Evolutionary conservation across 2,888 invertebrate genomes (phyloP), one percentile per base, ranked within the genome.

Genomic region (Chironomus tentans): DNA sequence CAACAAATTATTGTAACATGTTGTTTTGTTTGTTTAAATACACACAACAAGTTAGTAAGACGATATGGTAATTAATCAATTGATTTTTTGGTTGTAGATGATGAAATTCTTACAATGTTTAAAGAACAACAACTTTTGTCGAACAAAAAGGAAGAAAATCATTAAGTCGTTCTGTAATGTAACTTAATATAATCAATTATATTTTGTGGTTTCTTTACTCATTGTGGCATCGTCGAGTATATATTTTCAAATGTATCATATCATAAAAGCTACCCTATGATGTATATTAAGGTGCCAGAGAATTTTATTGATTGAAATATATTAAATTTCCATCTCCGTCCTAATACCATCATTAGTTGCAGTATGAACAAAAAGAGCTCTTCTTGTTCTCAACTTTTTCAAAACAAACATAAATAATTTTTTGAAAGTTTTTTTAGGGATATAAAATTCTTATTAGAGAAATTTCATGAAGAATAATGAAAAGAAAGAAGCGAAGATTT

Each of bases 141-240:
- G 38, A 68, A 7, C 2, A 38, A 68, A 15, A 28, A 7, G 10
- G 50, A 22, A 22, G 65, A 13, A 5, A 65, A 65, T n/a, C 56
- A 56, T 70, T 70, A 70, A 70, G 15, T 70, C 18, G 28, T 47
- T 47, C n/a, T 47, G 48, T 48, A 48, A 70, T 47, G 18, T 38
- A 38, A 38, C 38, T 38, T 70, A 47, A 70, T 28, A 70, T 28
- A 70, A 70, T 70, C 70, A 70, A 70, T 70, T 70, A 70, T 69
- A 4, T 69, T 69, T 38, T 4, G 13, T 47, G 38, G 56, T 56
- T 15, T 56, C 7, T 56, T 4, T 56, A 18, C n/a, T n/a, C 4
- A 15, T 56, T 56, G 10, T 38, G 10, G 38, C 10, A 38, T 38
- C 38, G 38, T 10, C 7, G 7, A 10, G 10, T 38, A 38, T 38